Evolutionary conservation across 2,797 vertebrate genomes (phyloP), one percentile per base, ranked within the genome.

Genomic region (Aselliscus stoliczkanus): DNA sequence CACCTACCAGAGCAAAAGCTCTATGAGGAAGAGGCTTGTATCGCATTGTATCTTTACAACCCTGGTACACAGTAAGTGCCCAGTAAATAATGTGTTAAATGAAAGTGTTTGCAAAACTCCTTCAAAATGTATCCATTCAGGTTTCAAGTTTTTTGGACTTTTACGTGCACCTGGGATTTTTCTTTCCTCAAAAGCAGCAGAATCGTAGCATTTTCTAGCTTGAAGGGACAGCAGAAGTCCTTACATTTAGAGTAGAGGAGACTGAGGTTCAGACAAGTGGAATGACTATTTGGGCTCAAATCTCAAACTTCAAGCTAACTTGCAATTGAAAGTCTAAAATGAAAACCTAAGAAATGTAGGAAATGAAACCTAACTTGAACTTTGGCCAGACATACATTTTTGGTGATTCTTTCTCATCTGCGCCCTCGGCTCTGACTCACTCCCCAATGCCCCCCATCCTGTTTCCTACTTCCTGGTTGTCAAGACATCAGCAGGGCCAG

Each of bases 101-200:
- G 37, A 76, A 81, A 58, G 70, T 60, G 44, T 79, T 87, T 88
- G 69, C 20, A 83, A 76, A 65, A 58, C 54, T 70, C 50, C 70
- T 88, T 90, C 44, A 79, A 42, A 92, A 90, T 17, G 17, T 44
- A 64, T 82, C 47, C 31, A 21, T 65, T 44, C 20, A 7, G 39
- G 44, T 58, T 37, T 81, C 56, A 9, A 39, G 21, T 44, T 91
- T 42, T 76, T 83, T 94, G 70, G 79, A 88, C 34, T 52, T 92
- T 39, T 27, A 54, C 23, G 12, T 15, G 29, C 37, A 29, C 52
- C 67, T 56, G 18, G 29, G 3, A 44, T 83, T 56, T 83, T 58
- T 58, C 44, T 81, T 44, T 75, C 31, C 82, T 81, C 70, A 64
- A 44, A 82, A 81, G 29, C 25, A 50, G 29, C 34, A 52, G n/a